These are phyloP conservation scores for Parnassius smintheus DNA, from an alignment of 2,888 invertebrate species.

Conservation along the genomic window DNA sequence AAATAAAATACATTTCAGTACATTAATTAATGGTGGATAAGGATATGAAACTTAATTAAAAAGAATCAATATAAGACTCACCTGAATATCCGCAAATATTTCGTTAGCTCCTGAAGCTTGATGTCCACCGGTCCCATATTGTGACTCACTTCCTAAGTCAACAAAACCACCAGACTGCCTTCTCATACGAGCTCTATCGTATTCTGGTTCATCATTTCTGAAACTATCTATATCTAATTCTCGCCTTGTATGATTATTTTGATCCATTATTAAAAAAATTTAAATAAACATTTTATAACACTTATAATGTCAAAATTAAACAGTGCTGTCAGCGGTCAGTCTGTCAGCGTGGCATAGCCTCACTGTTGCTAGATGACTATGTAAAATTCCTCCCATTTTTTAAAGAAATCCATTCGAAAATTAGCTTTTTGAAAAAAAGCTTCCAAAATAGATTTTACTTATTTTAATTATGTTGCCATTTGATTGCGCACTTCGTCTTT, in stretches of 20 bases:
- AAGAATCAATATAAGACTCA: constrained; percentile 44
- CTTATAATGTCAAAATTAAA: constrained; percentile 9
- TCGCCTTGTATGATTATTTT: constrained; percentile 56
- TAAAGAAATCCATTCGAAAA: too few species aligned
- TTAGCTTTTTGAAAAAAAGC: too few species aligned
- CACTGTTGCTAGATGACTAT: too few species aligned
- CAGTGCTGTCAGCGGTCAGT: constrained; percentile 6
- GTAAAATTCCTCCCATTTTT: too few species aligned
- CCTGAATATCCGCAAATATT: constrained; percentile 95
- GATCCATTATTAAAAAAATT: constrained; percentile 53
- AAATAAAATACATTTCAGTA: constrained; percentile 17
- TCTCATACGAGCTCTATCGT: constrained; percentile 77
- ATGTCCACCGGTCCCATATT: constrained; percentile 90
- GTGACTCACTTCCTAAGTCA: constrained; percentile 87
- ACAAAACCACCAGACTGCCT: constrained; percentile 88
- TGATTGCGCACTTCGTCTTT: too few species aligned
- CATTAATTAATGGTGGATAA: neutral
- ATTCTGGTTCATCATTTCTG: constrained; percentile 68
- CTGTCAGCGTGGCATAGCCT: constrained; percentile 3
- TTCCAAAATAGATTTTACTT: too few species aligned
- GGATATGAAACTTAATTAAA: neutral
- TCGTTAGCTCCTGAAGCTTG: constrained; percentile 94
- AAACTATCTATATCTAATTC: constrained; percentile 71
- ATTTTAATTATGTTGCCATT: too few species aligned
- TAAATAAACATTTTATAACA: constrained; percentile 29